These are phyloP conservation scores for Ophraella communa DNA, from an alignment of 2,888 invertebrate genomes.

Conservation along the genomic window DNA sequence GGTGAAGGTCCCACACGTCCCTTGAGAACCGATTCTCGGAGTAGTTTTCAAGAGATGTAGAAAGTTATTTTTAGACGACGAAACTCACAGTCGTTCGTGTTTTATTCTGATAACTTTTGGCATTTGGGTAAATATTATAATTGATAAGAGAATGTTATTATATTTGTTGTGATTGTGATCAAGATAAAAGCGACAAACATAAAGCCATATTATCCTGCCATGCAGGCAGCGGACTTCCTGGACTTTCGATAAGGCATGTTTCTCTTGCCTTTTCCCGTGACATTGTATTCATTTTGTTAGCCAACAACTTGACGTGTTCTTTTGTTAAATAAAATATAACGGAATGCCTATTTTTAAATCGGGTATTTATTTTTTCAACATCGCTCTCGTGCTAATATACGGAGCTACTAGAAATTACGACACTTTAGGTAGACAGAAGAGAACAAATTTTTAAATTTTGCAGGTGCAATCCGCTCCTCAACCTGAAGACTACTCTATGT, in stretches of 20 bases:
- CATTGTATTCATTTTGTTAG: conserved; percentile 19
- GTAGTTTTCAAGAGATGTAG: too few relatives aligned
- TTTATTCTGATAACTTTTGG: conserved; percentile 41
- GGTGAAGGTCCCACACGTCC: not conserved
- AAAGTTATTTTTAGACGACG: not conserved
- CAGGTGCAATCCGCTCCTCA: too few relatives aligned
- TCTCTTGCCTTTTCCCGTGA: conserved; percentile 21
- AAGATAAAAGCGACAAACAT: conserved; percentile 47
- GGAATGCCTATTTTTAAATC: not conserved
- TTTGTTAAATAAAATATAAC: conserved; percentile 1
- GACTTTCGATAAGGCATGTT: conserved; percentile 35
- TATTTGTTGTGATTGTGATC: conserved; percentile 50
- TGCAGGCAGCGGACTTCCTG: conserved; percentile 54
- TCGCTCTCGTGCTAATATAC: too few relatives aligned
- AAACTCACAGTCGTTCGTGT: conserved; percentile 23
- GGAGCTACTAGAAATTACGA: too few relatives aligned
- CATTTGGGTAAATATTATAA: conserved; percentile 44
- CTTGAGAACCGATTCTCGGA: not conserved
- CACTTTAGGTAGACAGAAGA: too few relatives aligned
- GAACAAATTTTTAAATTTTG: too few relatives aligned
- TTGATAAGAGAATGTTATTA: conserved; percentile 43
- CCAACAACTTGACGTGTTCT: not conserved
- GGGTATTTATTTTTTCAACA: too few relatives aligned
- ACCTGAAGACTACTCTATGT: too few relatives aligned
- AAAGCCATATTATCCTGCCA: conserved; percentile 52